Conservation (phyloP, 92 coral and sea anemone genomes). For the Phenganax marumi region DNA sequence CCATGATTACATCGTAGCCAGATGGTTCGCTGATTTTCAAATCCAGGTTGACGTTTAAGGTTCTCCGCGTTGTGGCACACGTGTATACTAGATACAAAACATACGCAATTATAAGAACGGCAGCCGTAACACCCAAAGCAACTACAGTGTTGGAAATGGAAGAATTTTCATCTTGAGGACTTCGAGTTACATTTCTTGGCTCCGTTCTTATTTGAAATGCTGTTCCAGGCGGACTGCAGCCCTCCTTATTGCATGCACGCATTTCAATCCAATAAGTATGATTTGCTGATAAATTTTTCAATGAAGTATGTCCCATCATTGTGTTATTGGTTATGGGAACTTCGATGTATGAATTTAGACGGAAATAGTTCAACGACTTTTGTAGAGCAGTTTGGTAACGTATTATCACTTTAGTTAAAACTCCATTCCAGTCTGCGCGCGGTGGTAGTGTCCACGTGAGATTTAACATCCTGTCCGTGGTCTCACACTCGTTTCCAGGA, state of each 20-base stretch:
- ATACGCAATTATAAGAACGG: neutral
- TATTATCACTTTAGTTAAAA: conserved; percentile 6
- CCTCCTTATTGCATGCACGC: conserved; percentile 21
- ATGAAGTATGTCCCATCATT: neutral
- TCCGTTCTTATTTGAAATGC: neutral
- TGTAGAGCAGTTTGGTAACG: neutral
- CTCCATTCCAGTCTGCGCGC: conserved; percentile 32
- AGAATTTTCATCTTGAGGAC: neutral
- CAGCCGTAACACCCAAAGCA: neutral
- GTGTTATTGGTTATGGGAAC: neutral
- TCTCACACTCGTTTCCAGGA: neutral
- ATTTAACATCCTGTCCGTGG: conserved; percentile 18
- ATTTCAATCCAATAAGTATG: neutral
- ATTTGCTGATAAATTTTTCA: neutral
- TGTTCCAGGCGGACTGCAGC: conserved; percentile 18
- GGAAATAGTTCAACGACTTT: neutral
- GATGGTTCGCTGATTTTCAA: neutral
- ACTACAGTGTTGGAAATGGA: neutral
- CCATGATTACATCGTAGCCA: conserved; percentile 9
- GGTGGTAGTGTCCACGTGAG: conserved; percentile 36
- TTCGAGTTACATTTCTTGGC: neutral
- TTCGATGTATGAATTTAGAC: neutral
- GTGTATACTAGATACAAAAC: neutral
- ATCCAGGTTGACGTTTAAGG: neutral
- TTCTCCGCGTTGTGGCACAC: neutral